These are phyloP conservation scores for Protonibea diacanthus DNA, from an alignment of 2,797 vertebrate species.

Conservation along the genomic window DNA sequence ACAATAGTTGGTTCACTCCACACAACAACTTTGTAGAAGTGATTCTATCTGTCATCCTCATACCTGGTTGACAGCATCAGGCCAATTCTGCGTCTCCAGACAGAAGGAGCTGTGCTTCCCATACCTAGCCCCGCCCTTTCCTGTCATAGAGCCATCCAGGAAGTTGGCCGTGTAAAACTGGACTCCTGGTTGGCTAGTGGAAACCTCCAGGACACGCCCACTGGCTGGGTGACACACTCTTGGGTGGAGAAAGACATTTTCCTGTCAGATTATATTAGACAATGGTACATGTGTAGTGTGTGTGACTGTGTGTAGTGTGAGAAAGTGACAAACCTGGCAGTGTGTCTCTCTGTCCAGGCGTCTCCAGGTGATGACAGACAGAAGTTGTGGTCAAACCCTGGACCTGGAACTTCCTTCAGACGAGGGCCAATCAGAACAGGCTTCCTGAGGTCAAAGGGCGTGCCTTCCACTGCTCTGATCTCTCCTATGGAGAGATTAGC, in stretches of 20 bases:
- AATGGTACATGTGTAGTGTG: not conserved
- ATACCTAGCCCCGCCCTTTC: constrained; percentile 88
- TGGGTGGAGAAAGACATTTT: constrained; percentile 15
- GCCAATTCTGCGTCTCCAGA: constrained; percentile 97
- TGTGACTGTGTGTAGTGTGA: not conserved
- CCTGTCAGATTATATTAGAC: not conserved
- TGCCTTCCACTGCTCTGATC: constrained; percentile 86
- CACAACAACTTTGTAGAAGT: not conserved
- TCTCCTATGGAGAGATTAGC: constrained; percentile 84
- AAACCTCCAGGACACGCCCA: constrained; percentile 90
- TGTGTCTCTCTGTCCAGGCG: constrained; percentile 66
- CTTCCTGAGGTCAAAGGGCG: constrained; percentile 90
- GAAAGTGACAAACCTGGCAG: constrained; percentile 68
- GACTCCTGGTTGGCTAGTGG: constrained; percentile 93
- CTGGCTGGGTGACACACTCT: constrained; percentile 89
- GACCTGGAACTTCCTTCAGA: constrained; percentile 83
- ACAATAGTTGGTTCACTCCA: not conserved
- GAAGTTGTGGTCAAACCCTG: constrained; percentile 97
- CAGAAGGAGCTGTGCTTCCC: constrained; percentile 93
- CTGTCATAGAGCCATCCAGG: constrained; percentile 90
- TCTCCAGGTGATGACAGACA: constrained; percentile 84
- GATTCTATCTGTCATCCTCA: not conserved
- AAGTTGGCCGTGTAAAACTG: constrained; percentile 97
- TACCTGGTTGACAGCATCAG: constrained; percentile 95
- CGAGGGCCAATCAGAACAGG: constrained; percentile 87